These are phyloP conservation scores for Cheilosia scutellata DNA, from an alignment of 2,888 invertebrate genomes.

Conservation along the genomic window DNA sequence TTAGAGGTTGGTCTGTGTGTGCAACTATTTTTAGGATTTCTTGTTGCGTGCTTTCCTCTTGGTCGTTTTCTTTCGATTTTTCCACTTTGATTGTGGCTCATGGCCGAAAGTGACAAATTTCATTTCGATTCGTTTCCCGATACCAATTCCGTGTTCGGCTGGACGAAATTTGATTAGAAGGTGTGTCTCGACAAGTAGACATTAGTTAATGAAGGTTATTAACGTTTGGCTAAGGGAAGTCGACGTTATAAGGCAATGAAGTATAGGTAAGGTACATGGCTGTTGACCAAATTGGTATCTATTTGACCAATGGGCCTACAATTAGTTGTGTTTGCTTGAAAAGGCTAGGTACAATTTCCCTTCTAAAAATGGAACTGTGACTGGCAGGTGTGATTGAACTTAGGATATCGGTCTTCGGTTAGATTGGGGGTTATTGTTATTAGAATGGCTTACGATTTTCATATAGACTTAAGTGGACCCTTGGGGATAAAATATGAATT, in stretches of 20 bases:
- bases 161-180: constrained; percentile 29
- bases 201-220: constrained; percentile 43
- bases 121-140: constrained; percentile 38
- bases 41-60: constrained; percentile 45
- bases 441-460: too few species aligned
- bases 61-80: constrained; percentile 14
- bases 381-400: background rate
- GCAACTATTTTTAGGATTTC: constrained; percentile 51
- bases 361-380: constrained; percentile 1
- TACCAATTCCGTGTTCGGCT: constrained; percentile 2
- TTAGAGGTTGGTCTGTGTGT: constrained; percentile 37
- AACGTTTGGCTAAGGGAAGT: constrained; percentile 16
- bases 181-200: constrained; percentile 25
- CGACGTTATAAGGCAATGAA: constrained; percentile 23
- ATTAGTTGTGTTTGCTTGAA: background rate
- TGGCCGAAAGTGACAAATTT: constrained; percentile 61
- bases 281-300: background rate
- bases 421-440: too few species aligned
- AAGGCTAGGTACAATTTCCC: constrained; percentile 3
- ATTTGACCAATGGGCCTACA: background rate
- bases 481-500: too few species aligned
- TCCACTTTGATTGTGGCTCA: constrained; percentile 33
- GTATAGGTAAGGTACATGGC: constrained; percentile 2
- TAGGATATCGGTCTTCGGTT: too few species aligned
- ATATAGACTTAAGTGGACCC: too few species aligned